Base-by-base conservation (phyloP, 2,113 vertebrate species). In the Phalacrocorax aristotelis region DNA sequence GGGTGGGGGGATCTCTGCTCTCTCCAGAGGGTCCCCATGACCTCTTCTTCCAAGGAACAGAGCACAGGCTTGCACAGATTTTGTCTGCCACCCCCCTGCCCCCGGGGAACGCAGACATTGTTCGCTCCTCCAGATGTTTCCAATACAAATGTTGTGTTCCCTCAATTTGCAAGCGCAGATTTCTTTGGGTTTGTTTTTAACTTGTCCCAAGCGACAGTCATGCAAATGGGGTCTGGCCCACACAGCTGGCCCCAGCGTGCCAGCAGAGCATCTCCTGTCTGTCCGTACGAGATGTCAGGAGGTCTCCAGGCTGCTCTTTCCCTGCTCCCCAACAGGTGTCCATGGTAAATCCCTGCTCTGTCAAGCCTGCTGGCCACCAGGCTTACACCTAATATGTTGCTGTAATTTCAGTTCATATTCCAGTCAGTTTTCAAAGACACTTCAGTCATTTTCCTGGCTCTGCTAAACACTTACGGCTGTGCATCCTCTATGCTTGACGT, bases 381-480 rank as follows among this genome's bases (percentile, higher is more conserved):
- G 52, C 40, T 87, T 72, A 49, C 83, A 89, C 80, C 54, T 78
- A 11, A 72, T 48, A n/a, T 3, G n/a, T 60, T 77, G 42, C 51
- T 70, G 64, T 9, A 13, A 51, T 65, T 92, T 20, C 83, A 60
- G 21, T 51, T 90, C 79, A 30, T 38, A 13, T 69, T 93, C 68
- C 84, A 83, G 13, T 15, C 77, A 30, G 9, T 72, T 40, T 82
- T 80, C 84, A 82, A 52, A 77, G 68, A 46, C 58, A 42, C 61
- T 83, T 94, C 27, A 32, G 85, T 82, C 65, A 52, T 86, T 82
- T 78, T 58, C 60, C 78, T 91, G 81, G 85, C 79, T 74, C 51
- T 81, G 83, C 49, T 55, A 8, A 32, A 12, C 7, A 9, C 17
- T 36, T 11, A 0, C 36, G 44, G 49, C n/a, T 27, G 6, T 18